A percentile compares a stretch with the other conserved stretches of the same genome.
These are phyloP conservation scores for Caenorhabditis imperialis DNA, from an alignment of 2,888 invertebrate species.

Conservation along the genomic window DNA sequence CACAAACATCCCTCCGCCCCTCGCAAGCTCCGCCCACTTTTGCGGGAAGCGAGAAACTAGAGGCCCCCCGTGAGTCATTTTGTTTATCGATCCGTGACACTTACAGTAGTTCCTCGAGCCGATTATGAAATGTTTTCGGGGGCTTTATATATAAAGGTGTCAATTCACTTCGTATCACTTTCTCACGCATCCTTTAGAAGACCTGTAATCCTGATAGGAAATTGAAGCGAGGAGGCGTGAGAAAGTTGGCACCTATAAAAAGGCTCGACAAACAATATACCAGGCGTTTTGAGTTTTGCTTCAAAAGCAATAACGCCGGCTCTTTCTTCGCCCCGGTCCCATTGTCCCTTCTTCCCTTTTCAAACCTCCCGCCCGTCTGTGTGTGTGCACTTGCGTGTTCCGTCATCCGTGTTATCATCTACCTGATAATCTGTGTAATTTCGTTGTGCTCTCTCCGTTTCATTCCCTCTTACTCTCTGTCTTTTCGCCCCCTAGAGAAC, in stretches of 20 bases:
- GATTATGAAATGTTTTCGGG: too few relatives aligned
- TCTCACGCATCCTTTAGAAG: too few relatives aligned
- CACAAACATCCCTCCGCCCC: conserved; percentile 41
- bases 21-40: conserved; percentile 42
- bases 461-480: conserved; percentile 3
- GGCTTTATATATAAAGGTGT: too few relatives aligned
- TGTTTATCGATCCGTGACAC: conserved; percentile 43
- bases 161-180: too few relatives aligned
- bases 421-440: conserved; percentile 44
- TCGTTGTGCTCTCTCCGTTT: conserved; percentile 21
- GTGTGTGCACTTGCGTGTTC: conserved; percentile 12
- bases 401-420: conserved; percentile 40
- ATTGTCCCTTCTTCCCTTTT: conserved; percentile 3
- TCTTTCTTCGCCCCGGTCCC: conserved; percentile 15
- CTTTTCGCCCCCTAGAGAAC: conserved; percentile 21
- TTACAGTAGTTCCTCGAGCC: too few relatives aligned
- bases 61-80: background rate
- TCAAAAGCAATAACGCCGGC: conserved; percentile 17
- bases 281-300: too few relatives aligned
- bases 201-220: too few relatives aligned
- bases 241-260: too few relatives aligned
- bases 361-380: background rate
- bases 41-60: conserved; percentile 44
- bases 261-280: too few relatives aligned
- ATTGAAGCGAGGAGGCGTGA: too few relatives aligned